phyloP scores from a whole-genome alignment of 2,797 vertebrate genomes.

The Graptemys geographica region DNA sequence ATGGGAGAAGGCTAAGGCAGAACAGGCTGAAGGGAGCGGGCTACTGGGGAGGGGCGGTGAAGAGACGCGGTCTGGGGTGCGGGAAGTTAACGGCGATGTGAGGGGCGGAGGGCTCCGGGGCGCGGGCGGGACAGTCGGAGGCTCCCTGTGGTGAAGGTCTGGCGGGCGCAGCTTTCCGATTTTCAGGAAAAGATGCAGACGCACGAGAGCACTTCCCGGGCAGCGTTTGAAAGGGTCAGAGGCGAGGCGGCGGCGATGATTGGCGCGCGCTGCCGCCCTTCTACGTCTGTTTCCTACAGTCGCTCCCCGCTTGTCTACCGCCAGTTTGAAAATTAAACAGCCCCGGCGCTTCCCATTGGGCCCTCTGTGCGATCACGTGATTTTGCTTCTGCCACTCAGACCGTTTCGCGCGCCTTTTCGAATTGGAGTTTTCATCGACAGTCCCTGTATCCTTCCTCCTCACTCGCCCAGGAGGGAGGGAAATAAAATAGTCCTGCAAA shows the following conservation, averaged over 20 bases:
- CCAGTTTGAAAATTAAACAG: conserved; percentile 35
- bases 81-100: too few relatives aligned
- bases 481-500: neutral
- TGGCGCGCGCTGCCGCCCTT: neutral
- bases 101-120: too few relatives aligned
- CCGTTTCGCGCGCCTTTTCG: conserved; percentile 8
- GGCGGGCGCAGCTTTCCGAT: too few relatives aligned
- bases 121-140: too few relatives aligned
- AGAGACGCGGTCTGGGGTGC: too few relatives aligned
- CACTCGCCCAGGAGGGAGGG: fast-evolving
- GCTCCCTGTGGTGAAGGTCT: too few relatives aligned
- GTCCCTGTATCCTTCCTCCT: neutral
- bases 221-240: neutral
- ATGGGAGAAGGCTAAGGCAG: too few relatives aligned
- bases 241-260: neutral
- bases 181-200: too few relatives aligned
- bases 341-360: neutral
- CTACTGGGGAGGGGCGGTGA: too few relatives aligned
- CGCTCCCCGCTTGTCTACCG: fast-evolving
- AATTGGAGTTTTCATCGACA: fast-evolving
- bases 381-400: neutral
- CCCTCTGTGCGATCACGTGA: fast-evolving
- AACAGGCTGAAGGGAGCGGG: too few relatives aligned
- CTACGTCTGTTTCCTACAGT: too few relatives aligned
- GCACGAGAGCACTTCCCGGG: too few relatives aligned